phyloP scores from a whole-genome alignment of 2,797 vertebrate species.

The Acipenser oxyrinchus region DNA sequence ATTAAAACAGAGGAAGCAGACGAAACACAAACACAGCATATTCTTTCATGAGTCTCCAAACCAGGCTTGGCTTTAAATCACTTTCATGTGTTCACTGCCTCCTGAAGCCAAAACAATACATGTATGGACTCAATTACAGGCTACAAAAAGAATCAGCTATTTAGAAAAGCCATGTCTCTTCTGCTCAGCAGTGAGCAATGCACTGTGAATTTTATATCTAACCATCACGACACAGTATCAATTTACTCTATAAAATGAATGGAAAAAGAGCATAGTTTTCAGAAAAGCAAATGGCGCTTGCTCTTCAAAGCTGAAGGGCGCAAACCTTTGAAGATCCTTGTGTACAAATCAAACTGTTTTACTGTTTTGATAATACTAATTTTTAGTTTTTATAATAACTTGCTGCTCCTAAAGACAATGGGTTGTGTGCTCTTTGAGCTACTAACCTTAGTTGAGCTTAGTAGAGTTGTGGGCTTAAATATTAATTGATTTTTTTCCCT shows the following conservation, averaged over 20 bases:
- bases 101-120: neutral
- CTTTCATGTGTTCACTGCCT: neutral
- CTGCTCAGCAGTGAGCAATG: neutral
- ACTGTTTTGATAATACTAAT: too few species aligned
- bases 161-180: neutral
- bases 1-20: constrained; percentile 2
- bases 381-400: too few species aligned
- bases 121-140: constrained; percentile 5
- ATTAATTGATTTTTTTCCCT: too few species aligned
- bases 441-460: too few species aligned
- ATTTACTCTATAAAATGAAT: neutral
- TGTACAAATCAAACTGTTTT: too few species aligned
- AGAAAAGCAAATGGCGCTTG: too few species aligned
- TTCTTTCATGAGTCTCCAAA: constrained; percentile 6
- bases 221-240: neutral
- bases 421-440: too few species aligned
- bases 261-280: neutral
- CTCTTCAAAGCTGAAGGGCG: too few species aligned
- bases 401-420: too few species aligned
- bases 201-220: neutral
- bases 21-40: neutral
- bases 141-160: constrained; percentile 1
- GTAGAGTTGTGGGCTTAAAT: too few species aligned
- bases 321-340: too few species aligned
- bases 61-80: constrained; percentile 3